Conservation (phyloP, 1,140 invertebrate genomes). For the Lordiphosa collinella region DNA sequence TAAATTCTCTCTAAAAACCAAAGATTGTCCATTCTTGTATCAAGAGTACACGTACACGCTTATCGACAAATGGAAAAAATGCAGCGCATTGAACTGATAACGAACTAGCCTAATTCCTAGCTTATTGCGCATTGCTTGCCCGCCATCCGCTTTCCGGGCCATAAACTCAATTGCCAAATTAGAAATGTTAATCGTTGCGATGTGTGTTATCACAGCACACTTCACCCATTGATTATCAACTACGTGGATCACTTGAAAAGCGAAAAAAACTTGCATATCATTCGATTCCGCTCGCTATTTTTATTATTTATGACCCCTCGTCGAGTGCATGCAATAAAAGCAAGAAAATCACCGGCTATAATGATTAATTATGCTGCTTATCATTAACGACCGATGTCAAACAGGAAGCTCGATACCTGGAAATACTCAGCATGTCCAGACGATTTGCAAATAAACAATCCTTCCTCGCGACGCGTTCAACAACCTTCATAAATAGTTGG, state of each 20-base stretch:
- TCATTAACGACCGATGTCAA: slow-evolving; percentile 24
- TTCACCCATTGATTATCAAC: slow-evolving; percentile 46
- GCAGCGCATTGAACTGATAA: slow-evolving; percentile 1
- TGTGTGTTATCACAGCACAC: slow-evolving; percentile 23
- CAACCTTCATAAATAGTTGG: slow-evolving; percentile 40
- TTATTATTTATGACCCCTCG: slow-evolving; percentile 21
- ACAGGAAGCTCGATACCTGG: slow-evolving; percentile 27
- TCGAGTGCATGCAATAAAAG: slow-evolving; percentile 34
- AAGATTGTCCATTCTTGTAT: too few relatives aligned
- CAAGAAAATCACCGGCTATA: slow-evolving; percentile 13
- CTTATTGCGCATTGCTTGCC: slow-evolving; percentile 25
- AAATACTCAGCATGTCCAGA: slow-evolving; percentile 1
- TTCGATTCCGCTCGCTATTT: slow-evolving; percentile 14
- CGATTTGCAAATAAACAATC: slow-evolving; percentile 26
- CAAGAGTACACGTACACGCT: too few relatives aligned
- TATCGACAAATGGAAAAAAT: too few relatives aligned
- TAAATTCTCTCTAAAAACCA: too few relatives aligned
- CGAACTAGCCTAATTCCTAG: slow-evolving; percentile 32
- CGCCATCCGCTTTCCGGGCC: not conserved
- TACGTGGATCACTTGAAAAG: slow-evolving; percentile 20
- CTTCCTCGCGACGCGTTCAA: slow-evolving; percentile 40
- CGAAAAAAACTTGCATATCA: slow-evolving; percentile 26
- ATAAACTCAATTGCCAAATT: slow-evolving; percentile 46
- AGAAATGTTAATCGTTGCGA: slow-evolving; percentile 31
- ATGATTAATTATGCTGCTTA: slow-evolving; percentile 45